Conservation (phyloP, 2,113 vertebrate species). For the Plotosus lineatus region DNA sequence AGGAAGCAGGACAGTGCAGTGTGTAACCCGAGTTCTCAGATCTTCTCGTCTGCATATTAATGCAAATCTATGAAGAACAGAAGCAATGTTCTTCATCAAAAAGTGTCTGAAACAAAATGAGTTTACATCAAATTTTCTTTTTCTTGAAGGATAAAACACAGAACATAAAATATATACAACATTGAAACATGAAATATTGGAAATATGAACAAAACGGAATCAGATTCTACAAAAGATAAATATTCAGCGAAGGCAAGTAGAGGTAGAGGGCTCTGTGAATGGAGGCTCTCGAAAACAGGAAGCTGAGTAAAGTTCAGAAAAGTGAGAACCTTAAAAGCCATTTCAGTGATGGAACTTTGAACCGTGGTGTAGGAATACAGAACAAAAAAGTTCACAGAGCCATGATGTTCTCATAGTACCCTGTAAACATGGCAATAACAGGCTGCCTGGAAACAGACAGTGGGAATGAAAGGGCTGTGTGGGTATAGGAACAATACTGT, state of each 20-base stretch:
- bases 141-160: no score
- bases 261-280: background rate
- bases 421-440: background rate
- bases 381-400: background rate
- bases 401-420: background rate
- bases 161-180: no score
- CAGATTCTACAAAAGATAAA: background rate
- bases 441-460: background rate
- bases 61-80: background rate
- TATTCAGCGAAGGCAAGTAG: background rate
- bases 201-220: background rate
- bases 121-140: no score
- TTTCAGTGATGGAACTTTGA: background rate
- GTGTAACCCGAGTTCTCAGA: background rate
- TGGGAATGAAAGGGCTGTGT: background rate
- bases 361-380: background rate
- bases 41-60: background rate
- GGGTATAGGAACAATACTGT: background rate
- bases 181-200: no score
- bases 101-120: background rate
- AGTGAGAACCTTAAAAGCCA: background rate
- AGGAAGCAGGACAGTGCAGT: background rate
- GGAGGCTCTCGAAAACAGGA: background rate
- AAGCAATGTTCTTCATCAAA: background rate
- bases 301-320: background rate